Percentiles rank a stretch among this genome's conserved stretches.
Evolutionary conservation across 1,140 invertebrate genomes (phyloP).

Genomic region (Drosophila pseudoobscura): DNA sequence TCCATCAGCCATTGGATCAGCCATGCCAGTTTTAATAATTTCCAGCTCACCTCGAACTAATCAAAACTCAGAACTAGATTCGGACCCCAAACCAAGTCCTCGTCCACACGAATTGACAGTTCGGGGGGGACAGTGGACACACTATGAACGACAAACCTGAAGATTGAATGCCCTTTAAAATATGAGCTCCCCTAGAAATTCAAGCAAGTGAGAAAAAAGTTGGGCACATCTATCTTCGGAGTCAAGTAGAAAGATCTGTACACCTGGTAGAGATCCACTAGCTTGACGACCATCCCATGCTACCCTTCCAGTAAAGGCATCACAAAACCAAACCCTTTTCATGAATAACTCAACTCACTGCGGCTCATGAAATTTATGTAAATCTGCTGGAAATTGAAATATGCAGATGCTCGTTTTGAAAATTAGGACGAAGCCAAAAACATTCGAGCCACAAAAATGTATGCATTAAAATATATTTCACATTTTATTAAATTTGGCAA

Average conservation of each 20-base stretch:
- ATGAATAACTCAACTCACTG: constrained; percentile 58
- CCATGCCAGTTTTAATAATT: constrained; percentile 71
- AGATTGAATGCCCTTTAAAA: constrained; percentile 7
- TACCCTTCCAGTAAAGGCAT: neutral
- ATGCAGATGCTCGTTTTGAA: constrained; percentile 74
- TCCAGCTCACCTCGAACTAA: constrained; percentile 60
- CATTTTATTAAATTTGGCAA: constrained; percentile 77
- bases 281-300: too few relatives aligned
- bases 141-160: neutral
- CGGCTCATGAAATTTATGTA: constrained; percentile 66
- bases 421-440: constrained; percentile 48
- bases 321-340: constrained; percentile 61
- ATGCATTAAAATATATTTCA: constrained; percentile 70
- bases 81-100: constrained; percentile 19
- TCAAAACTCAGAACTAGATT: constrained; percentile 52
- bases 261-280: too few relatives aligned
- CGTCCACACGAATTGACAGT: constrained; percentile 46
- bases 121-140: constrained; percentile 6
- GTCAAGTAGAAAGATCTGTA: too few relatives aligned
- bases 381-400: constrained; percentile 77
- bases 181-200: neutral
- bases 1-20: constrained; percentile 39
- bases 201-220: too few relatives aligned
- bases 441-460: constrained; percentile 42
- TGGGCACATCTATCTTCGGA: too few relatives aligned